Evolutionary conservation across 2,797 vertebrate species (phyloP).

Genomic region (Podargus strigoides): DNA sequence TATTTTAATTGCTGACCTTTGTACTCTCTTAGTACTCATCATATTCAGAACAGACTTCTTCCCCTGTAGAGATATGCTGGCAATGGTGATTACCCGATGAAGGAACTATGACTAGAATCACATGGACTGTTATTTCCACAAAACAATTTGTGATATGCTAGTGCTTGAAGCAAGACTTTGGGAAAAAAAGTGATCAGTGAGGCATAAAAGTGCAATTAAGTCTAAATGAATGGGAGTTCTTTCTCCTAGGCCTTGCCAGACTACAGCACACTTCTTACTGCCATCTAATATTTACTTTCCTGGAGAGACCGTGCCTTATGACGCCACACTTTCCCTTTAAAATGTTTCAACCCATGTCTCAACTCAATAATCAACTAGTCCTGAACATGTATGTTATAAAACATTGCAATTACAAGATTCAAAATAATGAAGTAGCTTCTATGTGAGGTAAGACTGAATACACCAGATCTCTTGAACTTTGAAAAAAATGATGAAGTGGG

Average conservation of each 20-base stretch:
- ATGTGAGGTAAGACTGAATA: neutral
- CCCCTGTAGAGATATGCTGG: neutral
- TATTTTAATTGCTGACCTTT: slow-evolving; percentile 15
- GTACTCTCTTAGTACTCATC: neutral
- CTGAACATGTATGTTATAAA: neutral
- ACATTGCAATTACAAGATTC: neutral
- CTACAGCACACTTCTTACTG: neutral
- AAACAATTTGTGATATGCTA: neutral
- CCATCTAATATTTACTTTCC: neutral
- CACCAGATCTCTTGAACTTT: neutral
- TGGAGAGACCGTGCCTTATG: no score
- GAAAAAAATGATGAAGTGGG: neutral
- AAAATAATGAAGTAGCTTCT: neutral
- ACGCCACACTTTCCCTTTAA: no score
- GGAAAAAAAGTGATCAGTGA: slow-evolving; percentile 12
- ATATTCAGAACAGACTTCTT: neutral
- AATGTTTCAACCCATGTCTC: neutral
- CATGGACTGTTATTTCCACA: slow-evolving; percentile 8
- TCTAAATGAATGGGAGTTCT: slow-evolving; percentile 44
- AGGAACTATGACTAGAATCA: slow-evolving; percentile 39
- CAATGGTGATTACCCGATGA: slow-evolving; percentile 10
- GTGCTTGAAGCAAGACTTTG: slow-evolving; percentile 17
- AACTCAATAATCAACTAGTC: neutral
- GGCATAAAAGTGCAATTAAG: slow-evolving; percentile 43
- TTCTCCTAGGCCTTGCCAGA: neutral